Percentiles rank a stretch among this genome's conserved stretches.
These are phyloP conservation scores for Trichosurus vulpecula DNA, from an alignment of 2,797 vertebrate species.

Conservation along the genomic window DNA sequence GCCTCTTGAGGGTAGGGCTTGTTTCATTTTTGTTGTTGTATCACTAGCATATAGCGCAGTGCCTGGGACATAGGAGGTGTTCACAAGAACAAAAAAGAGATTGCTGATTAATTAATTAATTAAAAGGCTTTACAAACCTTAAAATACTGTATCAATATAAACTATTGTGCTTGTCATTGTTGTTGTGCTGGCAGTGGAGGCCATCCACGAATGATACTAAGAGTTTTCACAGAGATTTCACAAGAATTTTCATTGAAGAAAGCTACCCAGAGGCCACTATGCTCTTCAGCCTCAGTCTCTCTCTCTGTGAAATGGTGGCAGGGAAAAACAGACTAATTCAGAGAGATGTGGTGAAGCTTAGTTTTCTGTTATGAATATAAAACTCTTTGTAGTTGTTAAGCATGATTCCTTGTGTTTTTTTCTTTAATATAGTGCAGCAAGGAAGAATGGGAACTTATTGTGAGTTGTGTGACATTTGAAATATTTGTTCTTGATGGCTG, in stretches of 20 bases:
- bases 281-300: conserved; percentile 42
- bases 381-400: conserved; percentile 55
- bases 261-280: conserved; percentile 29
- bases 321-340: conserved; percentile 46
- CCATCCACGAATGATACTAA: conserved; percentile 35
- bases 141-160: not conserved
- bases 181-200: conserved; percentile 39
- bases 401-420: conserved; percentile 1
- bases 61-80: not conserved
- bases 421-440: not conserved
- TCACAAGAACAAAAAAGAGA: not conserved
- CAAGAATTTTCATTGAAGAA: conserved; percentile 50
- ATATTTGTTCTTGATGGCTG: conserved; percentile 46
- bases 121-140: not conserved
- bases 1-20: not conserved
- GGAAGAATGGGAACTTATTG: not conserved
- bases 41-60: not conserved
- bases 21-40: not conserved
- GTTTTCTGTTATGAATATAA: conserved; percentile 60
- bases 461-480: conserved; percentile 63
- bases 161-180: not conserved
- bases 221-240: conserved; percentile 1
- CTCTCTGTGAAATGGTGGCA: conserved; percentile 30
- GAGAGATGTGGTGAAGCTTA: conserved; percentile 41
- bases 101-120: not conserved